Base-by-base conservation (phyloP, 23 tunicate species). In the Trididemnum clinides region DNA sequence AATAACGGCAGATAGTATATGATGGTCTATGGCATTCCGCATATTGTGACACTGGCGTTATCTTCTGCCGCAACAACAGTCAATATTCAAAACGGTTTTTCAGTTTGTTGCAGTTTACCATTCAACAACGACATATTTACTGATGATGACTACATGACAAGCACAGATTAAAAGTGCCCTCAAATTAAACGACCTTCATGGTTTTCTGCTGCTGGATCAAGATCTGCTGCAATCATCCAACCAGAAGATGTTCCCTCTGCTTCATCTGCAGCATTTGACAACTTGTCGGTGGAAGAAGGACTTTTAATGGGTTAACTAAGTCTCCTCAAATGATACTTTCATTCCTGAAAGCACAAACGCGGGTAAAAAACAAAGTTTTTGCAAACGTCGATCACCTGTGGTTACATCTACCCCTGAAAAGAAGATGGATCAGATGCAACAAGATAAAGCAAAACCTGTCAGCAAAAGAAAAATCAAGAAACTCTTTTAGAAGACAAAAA, bases 341-440 rank as follows among this genome's bases (percentile, higher is more conserved):
- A 7, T n/a, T 63, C 71, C 71, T 22, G 23, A 63, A 63, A 63
- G 71, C 71, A 12, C 71, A 63, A 63, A 6, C 71, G 22, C 71
- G 27, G 71, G 6, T 63, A 22, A 63, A 63, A 63, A 63, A 22
- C 71, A 63, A 63, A 63, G 71, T n/a, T 63, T n/a, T 63, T 25
- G 71, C 27, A 63, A 63, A 25, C 23, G 71, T 63, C 23, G 71
- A 63, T 63, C 71, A n/a, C 23, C 71, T 63, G 71, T 63, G 27
- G 71, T 63, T 19, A 63, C 71, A 63, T 63, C 71, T 63, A 63
- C 71, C 23, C 71, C 71, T n/a, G 71, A 63, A 63, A 63, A 63
- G 71, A 63, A 63, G n/a, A n/a, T n/a, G n/a, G n/a, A n/a, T n/a
- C n/a, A n/a, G n/a, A n/a, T n/a, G n/a, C n/a, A n/a, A n/a, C n/a